phyloP scores from a whole-genome alignment of 2,888 invertebrate species.

The Orthonevra nobilis region DNA sequence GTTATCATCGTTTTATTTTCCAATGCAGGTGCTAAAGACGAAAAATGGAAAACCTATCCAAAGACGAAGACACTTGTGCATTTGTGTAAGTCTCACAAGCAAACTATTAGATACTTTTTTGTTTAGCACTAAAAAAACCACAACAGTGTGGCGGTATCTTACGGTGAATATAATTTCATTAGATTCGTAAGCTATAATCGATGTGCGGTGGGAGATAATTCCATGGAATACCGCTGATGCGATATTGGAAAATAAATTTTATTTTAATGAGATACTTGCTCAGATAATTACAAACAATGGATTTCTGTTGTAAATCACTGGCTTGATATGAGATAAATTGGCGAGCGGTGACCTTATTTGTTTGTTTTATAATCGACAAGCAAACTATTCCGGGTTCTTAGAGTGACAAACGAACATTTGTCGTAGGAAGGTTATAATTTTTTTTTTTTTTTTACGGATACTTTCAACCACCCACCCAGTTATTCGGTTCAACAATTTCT shows the following conservation, averaged over 20 bases:
- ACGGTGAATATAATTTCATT: slow-evolving; percentile 60
- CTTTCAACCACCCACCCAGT: too few relatives aligned
- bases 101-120: slow-evolving; percentile 28
- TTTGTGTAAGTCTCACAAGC: too few relatives aligned
- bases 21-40: slow-evolving; percentile 60
- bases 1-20: slow-evolving; percentile 45
- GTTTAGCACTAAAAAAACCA: slow-evolving; percentile 52
- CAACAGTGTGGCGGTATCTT: slow-evolving; percentile 34
- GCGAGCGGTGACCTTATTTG: slow-evolving; percentile 53
- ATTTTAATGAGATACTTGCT: slow-evolving; percentile 53
- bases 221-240: slow-evolving; percentile 27
- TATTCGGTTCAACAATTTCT: too few relatives aligned
- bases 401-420: too few relatives aligned
- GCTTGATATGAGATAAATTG: slow-evolving; percentile 1
- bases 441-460: too few relatives aligned
- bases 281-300: slow-evolving; percentile 35
- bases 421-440: too few relatives aligned
- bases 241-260: slow-evolving; percentile 53
- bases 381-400: not conserved
- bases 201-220: not conserved
- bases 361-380: slow-evolving; percentile 31
- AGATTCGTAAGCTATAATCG: slow-evolving; percentile 18
- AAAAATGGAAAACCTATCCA: slow-evolving; percentile 35
- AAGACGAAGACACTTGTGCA: not conserved
- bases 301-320: slow-evolving; percentile 15